Conservation (phyloP, 2,888 invertebrate genomes). For the Apocheima hispidaria region DNA sequence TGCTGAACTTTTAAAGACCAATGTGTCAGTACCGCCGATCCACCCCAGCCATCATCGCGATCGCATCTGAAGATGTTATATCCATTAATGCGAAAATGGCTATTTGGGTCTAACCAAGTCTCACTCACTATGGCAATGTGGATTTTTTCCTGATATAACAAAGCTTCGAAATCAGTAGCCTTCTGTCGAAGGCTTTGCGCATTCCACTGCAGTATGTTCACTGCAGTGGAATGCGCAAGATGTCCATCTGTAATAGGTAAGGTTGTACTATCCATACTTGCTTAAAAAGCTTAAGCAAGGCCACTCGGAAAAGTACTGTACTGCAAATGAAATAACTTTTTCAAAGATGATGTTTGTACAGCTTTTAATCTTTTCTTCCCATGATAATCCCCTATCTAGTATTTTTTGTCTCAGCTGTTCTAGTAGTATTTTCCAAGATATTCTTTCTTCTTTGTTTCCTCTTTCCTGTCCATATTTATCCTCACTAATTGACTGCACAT, state of each 20-base stretch:
- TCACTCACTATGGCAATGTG: no score
- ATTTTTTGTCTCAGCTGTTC: not conserved
- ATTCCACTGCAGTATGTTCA: no score
- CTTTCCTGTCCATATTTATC: no score
- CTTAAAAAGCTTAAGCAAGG: no score
- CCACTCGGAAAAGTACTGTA: not conserved
- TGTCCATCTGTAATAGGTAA: no score
- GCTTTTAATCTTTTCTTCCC: slow-evolving; percentile 1
- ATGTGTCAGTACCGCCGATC: not conserved
- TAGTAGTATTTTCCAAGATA: not conserved
- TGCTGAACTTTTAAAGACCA: not conserved
- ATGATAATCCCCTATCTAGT: not conserved
- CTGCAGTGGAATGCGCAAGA: no score
- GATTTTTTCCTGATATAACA: not conserved
- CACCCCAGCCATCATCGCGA: slow-evolving; percentile 2
- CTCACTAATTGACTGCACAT: no score
- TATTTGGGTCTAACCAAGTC: not conserved
- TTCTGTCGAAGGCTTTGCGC: no score
- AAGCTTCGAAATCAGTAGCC: not conserved
- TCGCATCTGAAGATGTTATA: not conserved
- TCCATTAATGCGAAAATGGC: not conserved
- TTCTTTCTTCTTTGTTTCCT: no score
- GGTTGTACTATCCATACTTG: no score
- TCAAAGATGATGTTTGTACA: not conserved
- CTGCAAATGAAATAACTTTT: no score